These are phyloP conservation scores for Drosophila melanosoma DNA, from an alignment of 2,888 invertebrate species.

Conservation along the genomic window DNA sequence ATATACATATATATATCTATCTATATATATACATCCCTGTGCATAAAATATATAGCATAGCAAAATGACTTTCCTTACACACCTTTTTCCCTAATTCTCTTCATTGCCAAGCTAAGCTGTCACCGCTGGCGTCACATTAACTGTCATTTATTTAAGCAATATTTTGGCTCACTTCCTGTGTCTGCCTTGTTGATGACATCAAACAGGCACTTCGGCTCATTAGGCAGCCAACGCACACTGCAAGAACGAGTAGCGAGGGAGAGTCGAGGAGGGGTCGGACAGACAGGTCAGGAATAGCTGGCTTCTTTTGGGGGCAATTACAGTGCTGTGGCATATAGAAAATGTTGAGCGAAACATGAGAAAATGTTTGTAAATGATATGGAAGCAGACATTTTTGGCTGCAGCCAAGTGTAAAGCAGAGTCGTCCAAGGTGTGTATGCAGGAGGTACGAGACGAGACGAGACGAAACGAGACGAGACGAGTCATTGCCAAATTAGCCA, in stretches of 20 bases:
- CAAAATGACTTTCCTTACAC: slow-evolving; percentile 7
- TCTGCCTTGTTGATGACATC: slow-evolving; percentile 70
- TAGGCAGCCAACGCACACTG: slow-evolving; percentile 62
- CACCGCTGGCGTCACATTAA: slow-evolving; percentile 70
- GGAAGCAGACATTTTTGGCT: slow-evolving; percentile 68
- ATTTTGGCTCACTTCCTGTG: slow-evolving; percentile 78
- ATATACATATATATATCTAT: not conserved
- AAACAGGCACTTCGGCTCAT: slow-evolving; percentile 78
- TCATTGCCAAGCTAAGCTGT: slow-evolving; percentile 29
- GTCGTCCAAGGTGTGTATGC: slow-evolving; percentile 11
- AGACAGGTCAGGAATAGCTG: not conserved
- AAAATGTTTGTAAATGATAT: slow-evolving; percentile 74
- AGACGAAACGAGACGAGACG: not conserved
- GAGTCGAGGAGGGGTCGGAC: not conserved
- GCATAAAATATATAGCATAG: not conserved
- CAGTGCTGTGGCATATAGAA: slow-evolving; percentile 52
- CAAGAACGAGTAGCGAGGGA: not conserved
- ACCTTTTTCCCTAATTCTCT: not conserved
- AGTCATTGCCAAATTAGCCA: slow-evolving; percentile 2
- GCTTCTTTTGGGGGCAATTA: slow-evolving; percentile 60
- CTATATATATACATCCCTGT: not conserved
- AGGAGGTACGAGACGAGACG: slow-evolving; percentile 17
- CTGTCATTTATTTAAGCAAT: slow-evolving; percentile 79
- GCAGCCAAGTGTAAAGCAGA: slow-evolving; percentile 71
- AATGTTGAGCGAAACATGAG: slow-evolving; percentile 63